Evolutionary conservation across 2,113 vertebrate genomes (phyloP), one percentile per base, ranked within the genome.

Genomic region (Nestor notabilis): DNA sequence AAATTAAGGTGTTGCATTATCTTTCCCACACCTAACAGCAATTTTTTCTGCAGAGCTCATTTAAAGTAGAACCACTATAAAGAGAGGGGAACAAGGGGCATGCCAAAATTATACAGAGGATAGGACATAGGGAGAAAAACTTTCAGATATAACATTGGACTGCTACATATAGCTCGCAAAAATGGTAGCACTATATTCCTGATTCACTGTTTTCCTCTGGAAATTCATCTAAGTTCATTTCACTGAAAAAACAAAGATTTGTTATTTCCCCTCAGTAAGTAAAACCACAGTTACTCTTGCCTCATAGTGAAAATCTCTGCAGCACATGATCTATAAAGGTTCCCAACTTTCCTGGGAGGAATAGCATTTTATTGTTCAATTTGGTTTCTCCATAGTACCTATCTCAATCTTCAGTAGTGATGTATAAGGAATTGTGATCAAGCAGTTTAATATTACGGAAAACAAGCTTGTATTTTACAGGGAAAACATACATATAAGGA

Each of bases 1-100:
- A 93, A 94, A 97, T 86, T 52, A 95, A 90, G 80, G 88, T 94
- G 84, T 84, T 93, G 41, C 50, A 60, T 90, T 88, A n/a, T 77
- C 60, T 71, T 94, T 85, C 53, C 80, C 72, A 80, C 77, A 74
- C 49, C 35, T 47, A 43, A 81, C 23, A 95, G 49, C 9, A 82
- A 83, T 5, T 65, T 90, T 50, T 90, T 81, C 46, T 84, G 71
- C 87, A 89, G 49, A 85, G 58, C 44, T 91, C 58, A 81, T 89
- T 89, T 85, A 66, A 96, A 83, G n/a, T 13, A 86, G 78, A 88
- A 52, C 4, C 17, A 47, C 39, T 70, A 76, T 25, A 87, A 89
- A 87, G 46, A 88, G 18, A 50, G 10, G 69, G 20, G 50, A 89
- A 55, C 50, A 89, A 93, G 43, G 85, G 43, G 39, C 37, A 41